Conservation (phyloP, 1,140 invertebrate genomes). For the Aphidius ervi region DNA sequence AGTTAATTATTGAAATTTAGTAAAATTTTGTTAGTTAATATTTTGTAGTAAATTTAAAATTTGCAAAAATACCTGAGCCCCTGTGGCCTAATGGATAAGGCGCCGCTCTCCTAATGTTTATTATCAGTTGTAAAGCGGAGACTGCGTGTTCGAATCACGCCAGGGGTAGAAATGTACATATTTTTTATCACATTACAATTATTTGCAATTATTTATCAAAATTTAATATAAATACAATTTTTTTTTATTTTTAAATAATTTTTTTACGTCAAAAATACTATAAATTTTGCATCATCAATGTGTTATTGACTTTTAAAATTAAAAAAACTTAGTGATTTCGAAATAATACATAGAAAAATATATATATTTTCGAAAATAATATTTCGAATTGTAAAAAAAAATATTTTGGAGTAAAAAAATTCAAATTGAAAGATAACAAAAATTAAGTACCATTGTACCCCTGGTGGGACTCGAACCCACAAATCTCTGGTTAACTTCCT, state of each 20-base stretch:
- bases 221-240: not conserved
- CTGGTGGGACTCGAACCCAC: conserved; percentile 55
- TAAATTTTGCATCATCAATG: no score
- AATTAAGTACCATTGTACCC: conserved; percentile 38
- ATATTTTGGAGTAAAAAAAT: conserved; percentile 15
- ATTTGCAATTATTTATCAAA: conserved; percentile 17
- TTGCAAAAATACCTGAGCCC: conserved; percentile 28
- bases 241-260: no score
- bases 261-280: no score
- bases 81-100: conserved; percentile 55
- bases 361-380: no score
- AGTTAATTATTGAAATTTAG: no score
- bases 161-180: conserved; percentile 43
- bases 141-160: conserved; percentile 55
- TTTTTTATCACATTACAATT: conserved; percentile 10
- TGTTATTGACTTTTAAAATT: no score
- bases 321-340: no score
- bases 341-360: no score
- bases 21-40: not conserved
- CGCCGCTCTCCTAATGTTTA: conserved; percentile 47
- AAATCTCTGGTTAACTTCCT: conserved; percentile 47
- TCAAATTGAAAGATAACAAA: not conserved
- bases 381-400: no score
- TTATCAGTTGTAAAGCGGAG: conserved; percentile 39
- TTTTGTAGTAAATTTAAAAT: not conserved